Conservation (phyloP, 92 coral and sea anemone genomes). For the Epizoanthus scotinus region DNA sequence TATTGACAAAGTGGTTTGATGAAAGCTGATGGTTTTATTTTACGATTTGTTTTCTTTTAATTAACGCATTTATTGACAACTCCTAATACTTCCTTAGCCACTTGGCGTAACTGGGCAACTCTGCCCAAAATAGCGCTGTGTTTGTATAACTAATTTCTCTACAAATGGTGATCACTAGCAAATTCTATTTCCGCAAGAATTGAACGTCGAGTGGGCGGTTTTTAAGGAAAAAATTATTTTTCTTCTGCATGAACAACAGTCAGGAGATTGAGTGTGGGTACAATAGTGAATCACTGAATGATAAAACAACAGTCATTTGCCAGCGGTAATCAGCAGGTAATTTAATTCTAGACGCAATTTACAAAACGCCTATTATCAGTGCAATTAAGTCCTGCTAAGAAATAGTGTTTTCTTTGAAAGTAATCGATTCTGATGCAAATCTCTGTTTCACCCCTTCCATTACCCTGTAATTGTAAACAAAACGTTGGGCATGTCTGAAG, state of each 20-base stretch:
- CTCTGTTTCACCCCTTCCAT: background rate
- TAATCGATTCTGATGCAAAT: conserved; percentile 27
- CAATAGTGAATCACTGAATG: background rate
- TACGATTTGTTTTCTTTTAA: conserved; percentile 13
- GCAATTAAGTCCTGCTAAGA: background rate
- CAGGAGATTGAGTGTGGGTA: background rate
- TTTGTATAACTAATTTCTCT: background rate
- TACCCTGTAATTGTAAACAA: no score
- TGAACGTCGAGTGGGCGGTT: conserved; percentile 30
- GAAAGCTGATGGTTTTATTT: conserved; percentile 4
- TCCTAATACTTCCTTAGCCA: conserved; percentile 25
- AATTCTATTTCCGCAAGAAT: background rate
- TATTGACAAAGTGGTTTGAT: conserved; percentile 20
- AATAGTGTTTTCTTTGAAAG: conserved; percentile 17
- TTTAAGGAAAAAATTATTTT: background rate
- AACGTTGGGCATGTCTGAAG: no score
- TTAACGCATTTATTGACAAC: conserved; percentile 23
- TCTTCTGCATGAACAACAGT: background rate
- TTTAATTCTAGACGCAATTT: conserved; percentile 2
- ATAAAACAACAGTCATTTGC: background rate
- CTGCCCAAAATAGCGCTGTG: background rate
- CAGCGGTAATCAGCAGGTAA: background rate
- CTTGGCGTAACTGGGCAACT: conserved; percentile 33
- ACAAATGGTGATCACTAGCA: background rate
- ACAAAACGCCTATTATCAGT: conserved; percentile 2